phyloP scores from a whole-genome alignment of 2,888 invertebrate genomes.

The Sarcophaga variegata region DNA sequence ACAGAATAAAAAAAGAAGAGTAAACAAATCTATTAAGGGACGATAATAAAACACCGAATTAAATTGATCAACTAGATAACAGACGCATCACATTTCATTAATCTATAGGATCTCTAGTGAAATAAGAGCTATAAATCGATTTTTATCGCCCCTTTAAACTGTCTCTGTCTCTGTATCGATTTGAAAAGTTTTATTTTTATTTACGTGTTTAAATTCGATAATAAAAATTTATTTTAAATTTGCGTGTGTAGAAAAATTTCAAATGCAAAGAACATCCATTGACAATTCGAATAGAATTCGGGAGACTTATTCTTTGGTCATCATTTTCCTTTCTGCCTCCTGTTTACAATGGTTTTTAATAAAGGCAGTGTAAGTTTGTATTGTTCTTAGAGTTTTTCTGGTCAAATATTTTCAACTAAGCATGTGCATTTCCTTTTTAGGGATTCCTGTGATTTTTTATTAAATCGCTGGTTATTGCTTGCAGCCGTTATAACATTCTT shows the following conservation, averaged over 20 bases:
- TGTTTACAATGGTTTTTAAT: background rate
- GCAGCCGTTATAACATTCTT: background rate
- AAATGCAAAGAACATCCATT: background rate
- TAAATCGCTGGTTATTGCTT: constrained; percentile 5
- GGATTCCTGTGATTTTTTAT: constrained; percentile 20
- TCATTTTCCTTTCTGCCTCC: background rate
- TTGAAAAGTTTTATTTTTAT: background rate
- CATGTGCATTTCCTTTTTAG: background rate
- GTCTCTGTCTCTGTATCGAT: no score
- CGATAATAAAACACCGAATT: no score
- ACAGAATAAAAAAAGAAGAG: no score
- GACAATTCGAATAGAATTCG: background rate
- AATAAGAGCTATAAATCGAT: no score
- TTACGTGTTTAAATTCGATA: background rate
- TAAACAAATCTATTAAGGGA: no score
- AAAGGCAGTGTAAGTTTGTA: background rate
- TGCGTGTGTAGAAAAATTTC: background rate
- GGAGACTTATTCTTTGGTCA: background rate
- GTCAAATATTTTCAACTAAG: no score
- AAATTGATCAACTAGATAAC: no score
- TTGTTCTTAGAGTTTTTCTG: no score
- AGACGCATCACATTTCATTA: no score
- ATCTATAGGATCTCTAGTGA: no score
- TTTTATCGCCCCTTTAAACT: no score
- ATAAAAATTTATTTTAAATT: background rate